phyloP scores from a whole-genome alignment of 2,113 vertebrate genomes.

The Tylochromis polylepis region DNA sequence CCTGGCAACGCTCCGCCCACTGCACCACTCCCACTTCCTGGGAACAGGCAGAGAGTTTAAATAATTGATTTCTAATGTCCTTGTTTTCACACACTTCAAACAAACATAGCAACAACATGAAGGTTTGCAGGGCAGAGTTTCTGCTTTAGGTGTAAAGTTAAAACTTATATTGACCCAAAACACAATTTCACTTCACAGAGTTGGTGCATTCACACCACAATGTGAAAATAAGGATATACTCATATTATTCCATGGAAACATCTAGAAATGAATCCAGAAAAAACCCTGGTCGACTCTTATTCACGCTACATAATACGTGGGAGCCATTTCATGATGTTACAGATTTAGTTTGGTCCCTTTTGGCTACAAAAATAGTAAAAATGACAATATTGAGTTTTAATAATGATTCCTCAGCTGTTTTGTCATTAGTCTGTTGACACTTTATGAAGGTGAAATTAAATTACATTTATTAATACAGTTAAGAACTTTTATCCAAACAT shows the following conservation, averaged over 20 bases:
- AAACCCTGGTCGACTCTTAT: accelerated
- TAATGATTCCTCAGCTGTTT: background rate
- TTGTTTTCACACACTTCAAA: background rate
- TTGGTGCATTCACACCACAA: background rate
- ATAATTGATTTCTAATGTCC: background rate
- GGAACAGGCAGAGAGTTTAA: background rate
- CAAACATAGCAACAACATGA: background rate
- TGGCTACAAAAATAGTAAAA: background rate
- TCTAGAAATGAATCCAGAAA: background rate
- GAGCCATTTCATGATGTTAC: background rate
- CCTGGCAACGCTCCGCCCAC: constrained; percentile 70
- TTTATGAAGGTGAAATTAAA: background rate
- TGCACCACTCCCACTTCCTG: constrained; percentile 72
- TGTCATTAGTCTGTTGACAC: background rate
- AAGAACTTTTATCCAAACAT: background rate
- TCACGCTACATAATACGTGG: background rate
- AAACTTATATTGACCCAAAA: background rate
- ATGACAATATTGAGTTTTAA: background rate
- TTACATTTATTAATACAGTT: background rate
- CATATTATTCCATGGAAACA: background rate
- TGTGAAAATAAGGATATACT: background rate
- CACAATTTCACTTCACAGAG: background rate
- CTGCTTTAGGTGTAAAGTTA: background rate
- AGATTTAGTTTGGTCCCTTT: background rate
- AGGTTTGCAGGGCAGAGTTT: background rate